Evolutionary conservation across 1,140 invertebrate species (phyloP).

Genomic region (Temnothorax nylanderi): DNA sequence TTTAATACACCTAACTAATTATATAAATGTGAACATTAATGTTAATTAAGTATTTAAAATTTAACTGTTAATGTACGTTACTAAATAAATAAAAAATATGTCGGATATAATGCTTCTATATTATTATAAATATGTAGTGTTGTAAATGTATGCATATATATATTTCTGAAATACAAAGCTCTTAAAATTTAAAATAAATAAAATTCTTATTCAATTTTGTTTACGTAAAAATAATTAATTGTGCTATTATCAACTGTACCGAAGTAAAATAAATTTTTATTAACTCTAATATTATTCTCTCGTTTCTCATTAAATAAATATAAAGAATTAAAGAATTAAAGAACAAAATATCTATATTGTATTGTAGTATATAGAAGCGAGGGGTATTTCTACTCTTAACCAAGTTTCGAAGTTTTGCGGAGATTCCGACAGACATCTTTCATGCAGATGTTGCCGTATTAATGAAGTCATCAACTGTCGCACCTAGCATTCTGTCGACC

Average conservation of each 20-base stretch:
- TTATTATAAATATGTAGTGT: background rate
- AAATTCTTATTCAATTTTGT: background rate
- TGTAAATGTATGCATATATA: background rate
- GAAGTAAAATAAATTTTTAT: background rate
- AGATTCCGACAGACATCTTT: slow-evolving; percentile 44
- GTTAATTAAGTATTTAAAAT: background rate
- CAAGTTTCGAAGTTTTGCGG: slow-evolving; percentile 38
- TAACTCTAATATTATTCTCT: background rate
- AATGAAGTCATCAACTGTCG: slow-evolving; percentile 52
- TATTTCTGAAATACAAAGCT: background rate
- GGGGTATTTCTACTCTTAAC: slow-evolving; percentile 10
- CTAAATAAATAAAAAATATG: background rate
- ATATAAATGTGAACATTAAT: slow-evolving; percentile 5
- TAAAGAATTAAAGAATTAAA: background rate
- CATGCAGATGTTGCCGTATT: slow-evolving; percentile 55
- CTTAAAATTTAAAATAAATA: background rate
- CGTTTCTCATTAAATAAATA: background rate
- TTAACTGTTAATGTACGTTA: background rate
- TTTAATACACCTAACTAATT: background rate
- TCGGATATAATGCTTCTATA: background rate
- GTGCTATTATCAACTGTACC: background rate
- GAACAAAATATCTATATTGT: background rate
- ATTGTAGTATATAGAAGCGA: background rate
- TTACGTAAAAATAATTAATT: background rate
- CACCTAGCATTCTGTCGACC: slow-evolving; percentile 40